These are phyloP conservation scores for Halcyon smyrnensis DNA, from an alignment of 2,797 vertebrate genomes.

Conservation along the genomic window DNA sequence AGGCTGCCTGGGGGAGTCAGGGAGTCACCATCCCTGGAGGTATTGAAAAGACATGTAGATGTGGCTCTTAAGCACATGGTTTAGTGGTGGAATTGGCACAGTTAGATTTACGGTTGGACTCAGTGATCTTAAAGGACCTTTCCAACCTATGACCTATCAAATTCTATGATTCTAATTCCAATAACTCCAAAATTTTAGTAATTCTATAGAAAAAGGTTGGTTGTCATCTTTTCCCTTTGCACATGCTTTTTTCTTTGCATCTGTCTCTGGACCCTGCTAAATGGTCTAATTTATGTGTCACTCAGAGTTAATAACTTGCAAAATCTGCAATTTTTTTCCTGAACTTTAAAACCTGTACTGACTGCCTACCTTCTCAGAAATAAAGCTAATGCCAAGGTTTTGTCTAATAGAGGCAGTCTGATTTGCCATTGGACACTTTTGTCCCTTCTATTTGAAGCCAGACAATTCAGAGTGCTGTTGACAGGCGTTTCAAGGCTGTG, in stretches of 20 bases:
- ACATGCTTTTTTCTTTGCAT: background rate
- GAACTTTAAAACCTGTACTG: background rate
- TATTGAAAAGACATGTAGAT: too few species aligned
- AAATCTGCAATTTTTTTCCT: background rate
- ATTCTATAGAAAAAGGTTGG: background rate
- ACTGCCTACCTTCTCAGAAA: background rate
- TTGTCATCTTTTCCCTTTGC: background rate
- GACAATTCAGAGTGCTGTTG: background rate
- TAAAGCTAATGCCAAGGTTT: background rate
- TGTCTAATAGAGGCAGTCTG: background rate
- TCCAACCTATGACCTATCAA: background rate
- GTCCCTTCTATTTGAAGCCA: background rate
- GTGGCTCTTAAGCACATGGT: background rate
- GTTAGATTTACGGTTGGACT: background rate
- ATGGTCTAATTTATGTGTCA: background rate
- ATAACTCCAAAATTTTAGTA: background rate
- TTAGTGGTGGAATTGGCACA: background rate
- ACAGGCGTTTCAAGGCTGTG: background rate
- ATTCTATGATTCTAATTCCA: background rate
- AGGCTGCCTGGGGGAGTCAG: too few species aligned
- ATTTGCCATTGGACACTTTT: fast-evolving
- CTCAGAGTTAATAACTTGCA: background rate
- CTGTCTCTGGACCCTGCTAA: background rate
- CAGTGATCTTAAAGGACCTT: background rate
- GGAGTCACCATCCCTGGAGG: too few species aligned